Evolutionary conservation across 2,797 vertebrate species (phyloP).

Genomic region (Odontamblyopus lacepedii): DNA sequence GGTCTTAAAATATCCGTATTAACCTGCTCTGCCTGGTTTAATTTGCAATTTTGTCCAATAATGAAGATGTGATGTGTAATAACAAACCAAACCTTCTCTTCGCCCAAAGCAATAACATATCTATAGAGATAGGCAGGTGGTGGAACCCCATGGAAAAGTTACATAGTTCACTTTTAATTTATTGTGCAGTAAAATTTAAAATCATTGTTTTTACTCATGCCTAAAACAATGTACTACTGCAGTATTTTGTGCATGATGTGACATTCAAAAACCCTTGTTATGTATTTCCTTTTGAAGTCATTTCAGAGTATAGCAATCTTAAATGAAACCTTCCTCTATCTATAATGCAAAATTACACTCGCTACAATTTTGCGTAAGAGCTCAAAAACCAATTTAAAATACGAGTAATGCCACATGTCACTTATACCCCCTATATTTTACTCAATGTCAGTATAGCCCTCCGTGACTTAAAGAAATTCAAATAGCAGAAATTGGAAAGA

Average conservation of each 20-base stretch:
- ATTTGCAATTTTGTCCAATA: no score
- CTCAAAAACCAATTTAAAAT: slow-evolving; percentile 5
- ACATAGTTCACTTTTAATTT: no score
- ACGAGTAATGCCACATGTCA: neutral
- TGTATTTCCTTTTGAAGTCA: neutral
- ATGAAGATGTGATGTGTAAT: no score
- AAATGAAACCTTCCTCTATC: neutral
- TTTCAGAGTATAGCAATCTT: neutral
- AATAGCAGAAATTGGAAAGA: neutral
- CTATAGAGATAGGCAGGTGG: neutral
- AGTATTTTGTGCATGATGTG: neutral
- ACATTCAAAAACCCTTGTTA: neutral
- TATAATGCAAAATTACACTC: neutral
- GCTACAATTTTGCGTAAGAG: neutral
- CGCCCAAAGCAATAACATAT: neutral
- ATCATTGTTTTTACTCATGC: no score
- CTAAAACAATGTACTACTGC: no score
- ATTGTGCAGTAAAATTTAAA: no score
- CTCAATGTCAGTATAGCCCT: neutral
- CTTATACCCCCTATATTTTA: neutral
- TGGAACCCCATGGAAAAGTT: no score
- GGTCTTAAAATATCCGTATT: no score
- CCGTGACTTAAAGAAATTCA: neutral
- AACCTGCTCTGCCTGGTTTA: no score
- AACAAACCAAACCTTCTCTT: no score